A percentile compares a stretch with the other conserved stretches of the same genome.
Evolutionary conservation across 2,113 vertebrate species (phyloP).

Genomic region (Dunckerocampus dactyliophorus): DNA sequence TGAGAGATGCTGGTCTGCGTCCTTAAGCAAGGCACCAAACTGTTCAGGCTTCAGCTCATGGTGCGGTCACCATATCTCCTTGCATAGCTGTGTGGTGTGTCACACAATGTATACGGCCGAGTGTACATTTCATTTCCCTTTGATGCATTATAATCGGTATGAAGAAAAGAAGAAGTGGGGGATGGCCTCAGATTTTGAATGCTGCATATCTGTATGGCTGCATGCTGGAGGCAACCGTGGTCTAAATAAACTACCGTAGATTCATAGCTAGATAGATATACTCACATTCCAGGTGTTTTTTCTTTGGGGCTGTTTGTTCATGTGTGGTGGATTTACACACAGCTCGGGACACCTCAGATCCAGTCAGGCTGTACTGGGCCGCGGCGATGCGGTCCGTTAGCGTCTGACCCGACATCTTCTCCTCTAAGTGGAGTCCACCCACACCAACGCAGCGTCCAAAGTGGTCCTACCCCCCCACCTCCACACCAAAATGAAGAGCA

Average conservation of each 20-base stretch:
- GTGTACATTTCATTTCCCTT: too few relatives aligned
- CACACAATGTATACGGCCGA: too few relatives aligned
- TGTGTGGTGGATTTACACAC: constrained; percentile 98
- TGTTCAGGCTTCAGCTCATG: too few relatives aligned
- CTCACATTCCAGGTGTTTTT: constrained; percentile 99
- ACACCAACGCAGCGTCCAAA: constrained; percentile 43
- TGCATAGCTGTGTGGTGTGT: too few relatives aligned
- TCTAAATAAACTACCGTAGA: constrained; percentile 24
- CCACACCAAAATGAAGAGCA: constrained; percentile 15
- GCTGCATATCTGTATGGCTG: not conserved
- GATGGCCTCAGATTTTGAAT: not conserved
- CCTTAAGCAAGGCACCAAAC: too few relatives aligned
- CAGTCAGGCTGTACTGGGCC: constrained; percentile 97
- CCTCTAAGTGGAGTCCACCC: constrained; percentile 50
- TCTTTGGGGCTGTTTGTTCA: constrained; percentile 97
- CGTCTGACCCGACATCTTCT: constrained; percentile 98
- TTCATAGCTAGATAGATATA: constrained; percentile 43
- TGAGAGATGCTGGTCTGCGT: too few relatives aligned
- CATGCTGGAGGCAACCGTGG: constrained; percentile 24
- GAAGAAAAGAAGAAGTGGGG: not conserved
- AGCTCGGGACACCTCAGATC: constrained; percentile 91
- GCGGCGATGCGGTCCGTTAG: constrained; percentile 98
- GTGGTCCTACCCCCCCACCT: constrained; percentile 44
- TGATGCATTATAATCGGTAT: too few relatives aligned
- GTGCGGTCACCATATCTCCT: too few relatives aligned